Evolutionary conservation across 1,140 invertebrate genomes (phyloP).

Genomic region (Zaprionus africanus): DNA sequence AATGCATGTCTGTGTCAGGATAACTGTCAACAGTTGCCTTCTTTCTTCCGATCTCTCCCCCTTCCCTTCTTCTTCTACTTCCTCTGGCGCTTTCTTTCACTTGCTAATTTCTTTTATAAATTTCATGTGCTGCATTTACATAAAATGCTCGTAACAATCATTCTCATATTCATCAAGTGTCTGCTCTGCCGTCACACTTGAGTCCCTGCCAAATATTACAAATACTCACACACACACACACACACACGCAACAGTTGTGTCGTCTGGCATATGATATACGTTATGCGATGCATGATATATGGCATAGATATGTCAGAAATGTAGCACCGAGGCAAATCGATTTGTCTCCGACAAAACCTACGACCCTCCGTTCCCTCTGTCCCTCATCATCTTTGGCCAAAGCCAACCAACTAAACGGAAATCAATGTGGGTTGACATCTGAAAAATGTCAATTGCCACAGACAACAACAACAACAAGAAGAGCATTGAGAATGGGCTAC

Average conservation of each 20-base stretch:
- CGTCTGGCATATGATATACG: slow-evolving; percentile 11
- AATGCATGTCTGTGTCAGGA: slow-evolving; percentile 82
- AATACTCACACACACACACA: slow-evolving; percentile 10
- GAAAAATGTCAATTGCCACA: slow-evolving; percentile 54
- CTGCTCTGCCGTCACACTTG: slow-evolving; percentile 20
- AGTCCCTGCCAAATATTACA: background rate
- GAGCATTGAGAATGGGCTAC: background rate
- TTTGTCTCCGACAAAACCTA: slow-evolving; percentile 41
- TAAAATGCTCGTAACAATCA: slow-evolving; percentile 64
- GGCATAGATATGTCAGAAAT: slow-evolving; percentile 51
- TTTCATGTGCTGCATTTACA: slow-evolving; percentile 70
- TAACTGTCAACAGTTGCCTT: slow-evolving; percentile 77
- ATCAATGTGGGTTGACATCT: slow-evolving; percentile 53
- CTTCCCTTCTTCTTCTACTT: background rate
- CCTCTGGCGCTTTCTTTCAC: slow-evolving; percentile 43
- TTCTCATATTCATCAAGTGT: slow-evolving; percentile 49
- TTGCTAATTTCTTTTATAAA: slow-evolving; percentile 80
- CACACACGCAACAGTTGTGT: slow-evolving; percentile 65
- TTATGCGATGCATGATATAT: slow-evolving; percentile 40
- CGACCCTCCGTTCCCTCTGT: too few species aligned
- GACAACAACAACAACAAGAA: slow-evolving; percentile 29
- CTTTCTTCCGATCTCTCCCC: background rate
- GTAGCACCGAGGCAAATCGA: slow-evolving; percentile 47
- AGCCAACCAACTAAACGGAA: slow-evolving; percentile 50
- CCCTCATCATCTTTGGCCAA: slow-evolving; percentile 10